phyloP scores from a whole-genome alignment of 2,888 invertebrate genomes.

The Nymphalis c-album region DNA sequence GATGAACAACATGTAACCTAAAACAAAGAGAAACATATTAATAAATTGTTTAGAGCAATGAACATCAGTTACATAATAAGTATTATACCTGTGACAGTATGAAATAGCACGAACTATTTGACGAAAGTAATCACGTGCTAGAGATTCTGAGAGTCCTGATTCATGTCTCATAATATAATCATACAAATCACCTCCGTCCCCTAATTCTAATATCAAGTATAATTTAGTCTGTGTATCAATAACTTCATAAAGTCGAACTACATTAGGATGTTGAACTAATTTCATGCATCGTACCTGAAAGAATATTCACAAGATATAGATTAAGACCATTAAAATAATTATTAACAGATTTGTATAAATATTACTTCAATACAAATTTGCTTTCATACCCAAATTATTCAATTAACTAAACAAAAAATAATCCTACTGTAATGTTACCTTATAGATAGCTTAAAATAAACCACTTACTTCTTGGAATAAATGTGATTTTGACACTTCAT shows the following conservation, averaged over 20 bases:
- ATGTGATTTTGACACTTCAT: slow-evolving; percentile 97
- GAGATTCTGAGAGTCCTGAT: slow-evolving; percentile 90
- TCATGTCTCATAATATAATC: slow-evolving; percentile 99
- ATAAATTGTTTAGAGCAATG: neutral
- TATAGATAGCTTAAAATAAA: neutral
- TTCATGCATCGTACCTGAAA: slow-evolving; percentile 97
- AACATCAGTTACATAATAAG: neutral
- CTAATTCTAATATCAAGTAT: slow-evolving; percentile 97
- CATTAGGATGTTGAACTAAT: slow-evolving; percentile 99
- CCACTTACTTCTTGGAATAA: slow-evolving; percentile 93
- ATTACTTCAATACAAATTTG: no score
- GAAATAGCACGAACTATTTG: slow-evolving; percentile 99
- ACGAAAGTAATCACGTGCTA: slow-evolving; percentile 95
- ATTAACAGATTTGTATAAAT: no score
- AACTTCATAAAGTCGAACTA: slow-evolving; percentile 98
- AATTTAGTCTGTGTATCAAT: slow-evolving; percentile 99
- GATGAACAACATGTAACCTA: slow-evolving; percentile 84
- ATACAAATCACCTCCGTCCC: slow-evolving; percentile 99
- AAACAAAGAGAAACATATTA: slow-evolving; percentile 41
- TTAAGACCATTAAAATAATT: neutral
- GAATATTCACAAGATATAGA: neutral
- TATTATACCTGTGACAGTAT: slow-evolving; percentile 94
- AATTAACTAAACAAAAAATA: no score
- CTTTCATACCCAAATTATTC: no score
- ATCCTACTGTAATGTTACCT: no score